Evolutionary conservation across 2,113 vertebrate genomes (phyloP).

Genomic region (Camarhynchus parvulus): DNA sequence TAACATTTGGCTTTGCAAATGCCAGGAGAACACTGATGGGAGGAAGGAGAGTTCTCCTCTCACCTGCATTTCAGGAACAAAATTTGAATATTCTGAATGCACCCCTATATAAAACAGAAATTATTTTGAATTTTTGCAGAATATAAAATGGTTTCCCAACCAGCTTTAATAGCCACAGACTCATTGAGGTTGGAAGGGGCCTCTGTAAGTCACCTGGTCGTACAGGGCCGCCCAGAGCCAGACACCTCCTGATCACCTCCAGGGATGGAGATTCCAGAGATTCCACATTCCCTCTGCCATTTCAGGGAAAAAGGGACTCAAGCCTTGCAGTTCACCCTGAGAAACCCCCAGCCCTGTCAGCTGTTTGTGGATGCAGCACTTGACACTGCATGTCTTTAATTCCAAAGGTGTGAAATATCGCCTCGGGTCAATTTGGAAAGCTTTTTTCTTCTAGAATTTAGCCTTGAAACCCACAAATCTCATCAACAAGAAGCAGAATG

Average conservation of each 20-base stretch:
- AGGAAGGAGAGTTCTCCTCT: background rate
- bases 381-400: background rate
- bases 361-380: background rate
- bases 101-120: background rate
- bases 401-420: background rate
- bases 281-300: background rate
- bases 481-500: background rate
- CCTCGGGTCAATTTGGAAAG: background rate
- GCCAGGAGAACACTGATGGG: background rate
- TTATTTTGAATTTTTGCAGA: background rate
- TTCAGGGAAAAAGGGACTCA: background rate
- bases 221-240: background rate
- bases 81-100: background rate
- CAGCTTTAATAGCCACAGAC: background rate
- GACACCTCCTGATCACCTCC: background rate
- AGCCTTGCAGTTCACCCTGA: background rate
- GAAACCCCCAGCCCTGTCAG: background rate
- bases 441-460: background rate
- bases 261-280: background rate
- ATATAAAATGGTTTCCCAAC: rapidly evolving
- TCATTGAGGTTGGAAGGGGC: background rate
- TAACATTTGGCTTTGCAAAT: background rate
- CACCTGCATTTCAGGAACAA: background rate
- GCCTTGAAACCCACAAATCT: background rate
- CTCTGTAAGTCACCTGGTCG: background rate